Conservation (phyloP, 2,888 invertebrate species). For the Pterostichus niger region DNA sequence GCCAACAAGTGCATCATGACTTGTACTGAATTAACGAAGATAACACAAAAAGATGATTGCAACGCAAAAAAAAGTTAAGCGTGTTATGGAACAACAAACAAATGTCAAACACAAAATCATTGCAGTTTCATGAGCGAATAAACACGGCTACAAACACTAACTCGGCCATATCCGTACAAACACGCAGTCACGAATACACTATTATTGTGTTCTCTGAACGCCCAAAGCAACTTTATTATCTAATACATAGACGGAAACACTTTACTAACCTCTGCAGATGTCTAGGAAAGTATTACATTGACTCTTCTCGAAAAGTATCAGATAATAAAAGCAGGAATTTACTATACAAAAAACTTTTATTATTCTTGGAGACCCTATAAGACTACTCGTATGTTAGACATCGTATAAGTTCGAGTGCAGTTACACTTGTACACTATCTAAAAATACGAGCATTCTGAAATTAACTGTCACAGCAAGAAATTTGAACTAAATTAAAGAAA, state of each 20-base stretch:
- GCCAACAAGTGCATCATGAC: slow-evolving; percentile 39
- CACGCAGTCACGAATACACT: slow-evolving; percentile 22
- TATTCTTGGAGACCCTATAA: background rate
- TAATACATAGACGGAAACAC: slow-evolving; percentile 29
- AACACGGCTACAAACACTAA: slow-evolving; percentile 26
- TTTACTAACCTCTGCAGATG: slow-evolving; percentile 23
- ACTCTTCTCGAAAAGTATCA: slow-evolving; percentile 19
- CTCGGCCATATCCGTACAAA: slow-evolving; percentile 1
- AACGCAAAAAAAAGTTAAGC: slow-evolving; percentile 34
- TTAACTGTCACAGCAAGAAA: too few relatives aligned
- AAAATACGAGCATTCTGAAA: too few relatives aligned
- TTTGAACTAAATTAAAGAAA: too few relatives aligned
- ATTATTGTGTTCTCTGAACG: slow-evolving; percentile 3
- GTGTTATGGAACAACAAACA: slow-evolving; percentile 23
- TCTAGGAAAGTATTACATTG: slow-evolving; percentile 25
- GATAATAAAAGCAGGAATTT: slow-evolving; percentile 38
- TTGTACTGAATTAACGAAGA: slow-evolving; percentile 32
- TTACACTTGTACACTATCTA: too few relatives aligned
- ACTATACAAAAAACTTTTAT: slow-evolving; percentile 37
- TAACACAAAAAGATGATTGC: slow-evolving; percentile 30
- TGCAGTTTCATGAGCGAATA: slow-evolving; percentile 46
- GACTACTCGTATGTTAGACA: too few relatives aligned
- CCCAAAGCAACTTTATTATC: slow-evolving; percentile 38
- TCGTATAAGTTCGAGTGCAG: too few relatives aligned
- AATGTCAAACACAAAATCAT: slow-evolving; percentile 51